Percentiles rank a stretch among this genome's conserved stretches.
phyloP scores from a whole-genome alignment of 2,113 vertebrate genomes.

The Thunnus maccoyii region DNA sequence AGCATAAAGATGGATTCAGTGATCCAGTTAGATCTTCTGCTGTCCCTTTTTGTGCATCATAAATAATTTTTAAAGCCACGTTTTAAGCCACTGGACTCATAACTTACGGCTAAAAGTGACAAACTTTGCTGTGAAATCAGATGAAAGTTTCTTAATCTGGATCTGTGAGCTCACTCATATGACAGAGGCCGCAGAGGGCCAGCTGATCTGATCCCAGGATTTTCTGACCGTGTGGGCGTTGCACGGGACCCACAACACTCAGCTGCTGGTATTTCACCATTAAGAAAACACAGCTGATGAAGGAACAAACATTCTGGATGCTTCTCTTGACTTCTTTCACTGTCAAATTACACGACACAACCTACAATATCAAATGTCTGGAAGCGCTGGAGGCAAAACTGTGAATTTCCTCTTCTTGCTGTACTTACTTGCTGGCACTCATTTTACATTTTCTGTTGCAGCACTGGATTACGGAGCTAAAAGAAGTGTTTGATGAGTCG shows the following conservation, averaged over 20 bases:
- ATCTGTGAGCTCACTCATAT: constrained; percentile 46
- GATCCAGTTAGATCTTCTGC: neutral
- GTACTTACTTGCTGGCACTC: neutral
- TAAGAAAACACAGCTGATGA: neutral
- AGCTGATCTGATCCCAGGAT: constrained; percentile 43
- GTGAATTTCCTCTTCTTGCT: neutral
- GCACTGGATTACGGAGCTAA: neutral
- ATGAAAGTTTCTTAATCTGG: constrained; percentile 33
- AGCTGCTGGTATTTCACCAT: constrained; percentile 25
- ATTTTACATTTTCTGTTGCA: neutral
- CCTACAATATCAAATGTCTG: neutral
- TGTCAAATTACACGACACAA: neutral
- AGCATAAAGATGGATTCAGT: neutral
- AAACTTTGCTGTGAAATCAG: constrained; percentile 1
- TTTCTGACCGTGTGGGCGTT: constrained; percentile 10
- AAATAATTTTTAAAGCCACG: neutral
- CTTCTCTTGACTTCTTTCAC: neutral
- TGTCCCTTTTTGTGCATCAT: neutral
- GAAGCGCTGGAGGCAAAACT: neutral
- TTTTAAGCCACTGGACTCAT: neutral
- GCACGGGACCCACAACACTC: neutral
- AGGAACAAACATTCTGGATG: neutral
- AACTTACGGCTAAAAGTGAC: neutral
- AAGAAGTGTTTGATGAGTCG: neutral
- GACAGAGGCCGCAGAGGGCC: constrained; percentile 22